phyloP scores from a whole-genome alignment of 2,113 vertebrate species.

The Budorcas taxicolor region DNA sequence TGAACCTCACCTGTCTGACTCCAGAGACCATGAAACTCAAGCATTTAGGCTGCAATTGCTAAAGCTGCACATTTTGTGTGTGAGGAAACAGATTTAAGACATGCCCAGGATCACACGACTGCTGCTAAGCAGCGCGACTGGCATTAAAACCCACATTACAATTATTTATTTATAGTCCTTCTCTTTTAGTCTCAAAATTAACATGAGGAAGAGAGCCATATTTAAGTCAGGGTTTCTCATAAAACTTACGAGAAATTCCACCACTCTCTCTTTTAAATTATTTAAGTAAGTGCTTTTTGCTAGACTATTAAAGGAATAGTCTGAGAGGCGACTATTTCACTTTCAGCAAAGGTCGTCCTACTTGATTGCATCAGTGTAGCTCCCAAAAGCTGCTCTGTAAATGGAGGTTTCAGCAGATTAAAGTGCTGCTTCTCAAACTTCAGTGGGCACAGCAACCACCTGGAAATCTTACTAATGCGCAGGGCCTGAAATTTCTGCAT shows the following conservation, averaged over 20 bases:
- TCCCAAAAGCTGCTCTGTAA: neutral
- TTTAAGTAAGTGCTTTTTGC: neutral
- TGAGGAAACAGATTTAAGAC: neutral
- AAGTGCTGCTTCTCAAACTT: neutral
- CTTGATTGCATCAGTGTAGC: neutral
- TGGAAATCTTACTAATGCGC: neutral
- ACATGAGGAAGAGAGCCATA: neutral
- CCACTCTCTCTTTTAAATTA: neutral
- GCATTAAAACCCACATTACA: neutral
- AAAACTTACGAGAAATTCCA: neutral
- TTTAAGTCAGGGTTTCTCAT: constrained; percentile 21
- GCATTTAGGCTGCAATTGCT: neutral
- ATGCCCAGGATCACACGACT: neutral
- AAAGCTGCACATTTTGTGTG: neutral
- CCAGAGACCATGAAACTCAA: neutral
- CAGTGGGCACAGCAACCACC: neutral
- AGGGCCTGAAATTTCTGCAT: neutral
- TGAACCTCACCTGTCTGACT: neutral
- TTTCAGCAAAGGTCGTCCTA: neutral
- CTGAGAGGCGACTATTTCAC: neutral
- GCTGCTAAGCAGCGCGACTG: neutral
- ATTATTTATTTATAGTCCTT: neutral
- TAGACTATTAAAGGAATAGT: neutral
- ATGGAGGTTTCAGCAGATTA: neutral
- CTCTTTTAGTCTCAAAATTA: neutral